A percentile compares a stretch with the other conserved stretches of the same genome.
Evolutionary conservation across 1,140 invertebrate species (phyloP).

Genomic region (Phenacoccus solenopsis): DNA sequence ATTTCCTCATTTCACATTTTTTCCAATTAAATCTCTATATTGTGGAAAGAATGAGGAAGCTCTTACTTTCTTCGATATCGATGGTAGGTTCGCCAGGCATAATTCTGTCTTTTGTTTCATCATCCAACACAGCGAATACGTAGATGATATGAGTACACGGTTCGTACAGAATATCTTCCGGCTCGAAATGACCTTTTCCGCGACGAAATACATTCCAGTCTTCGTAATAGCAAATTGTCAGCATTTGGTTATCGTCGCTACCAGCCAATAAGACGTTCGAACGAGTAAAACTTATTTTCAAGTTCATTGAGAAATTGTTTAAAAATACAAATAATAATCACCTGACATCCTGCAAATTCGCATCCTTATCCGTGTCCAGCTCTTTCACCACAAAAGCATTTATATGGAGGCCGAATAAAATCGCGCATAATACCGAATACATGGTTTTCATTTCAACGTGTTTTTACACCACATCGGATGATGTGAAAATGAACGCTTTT

Average conservation of each 20-base stretch:
- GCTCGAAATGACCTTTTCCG: slow-evolving; percentile 48
- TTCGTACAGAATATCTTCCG: slow-evolving; percentile 41
- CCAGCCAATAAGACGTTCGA: too few species aligned
- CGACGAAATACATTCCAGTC: slow-evolving; percentile 61
- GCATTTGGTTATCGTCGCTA: slow-evolving; percentile 31
- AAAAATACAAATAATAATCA: not conserved
- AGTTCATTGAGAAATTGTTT: too few species aligned
- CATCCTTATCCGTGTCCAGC: not conserved
- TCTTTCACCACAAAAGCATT: not conserved
- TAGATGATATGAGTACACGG: slow-evolving; percentile 58
- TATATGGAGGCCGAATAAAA: not conserved
- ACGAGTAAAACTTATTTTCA: too few species aligned
- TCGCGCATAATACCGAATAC: too few species aligned
- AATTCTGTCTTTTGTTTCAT: slow-evolving; percentile 28
- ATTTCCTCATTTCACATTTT: too few species aligned
- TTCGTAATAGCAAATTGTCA: slow-evolving; percentile 60
- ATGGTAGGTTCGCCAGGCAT: not conserved
- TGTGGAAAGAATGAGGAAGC: not conserved
- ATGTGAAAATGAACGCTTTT: too few species aligned
- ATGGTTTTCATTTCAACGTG: too few species aligned
- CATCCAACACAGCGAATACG: slow-evolving; percentile 54
- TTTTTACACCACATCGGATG: too few species aligned
- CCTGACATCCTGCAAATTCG: not conserved
- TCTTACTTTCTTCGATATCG: not conserved
- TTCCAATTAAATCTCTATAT: too few species aligned